These are phyloP conservation scores for Tragelaphus strepsiceros DNA, from an alignment of 2,113 vertebrate species.

Conservation along the genomic window DNA sequence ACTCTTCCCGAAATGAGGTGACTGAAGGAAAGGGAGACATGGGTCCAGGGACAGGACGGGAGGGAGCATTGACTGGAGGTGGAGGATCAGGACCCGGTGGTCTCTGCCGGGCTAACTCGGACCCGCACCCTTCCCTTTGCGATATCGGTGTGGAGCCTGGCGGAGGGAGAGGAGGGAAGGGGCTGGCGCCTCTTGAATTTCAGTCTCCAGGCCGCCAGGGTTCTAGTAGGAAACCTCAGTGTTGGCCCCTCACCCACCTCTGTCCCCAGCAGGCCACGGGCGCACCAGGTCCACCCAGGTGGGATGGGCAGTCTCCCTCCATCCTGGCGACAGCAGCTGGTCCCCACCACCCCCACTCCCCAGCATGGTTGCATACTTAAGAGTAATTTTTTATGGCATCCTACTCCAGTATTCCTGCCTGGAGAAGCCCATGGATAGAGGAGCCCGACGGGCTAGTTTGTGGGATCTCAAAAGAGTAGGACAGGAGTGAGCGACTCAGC, in stretches of 20 bases:
- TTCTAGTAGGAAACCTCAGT: background rate
- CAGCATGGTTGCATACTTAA: background rate
- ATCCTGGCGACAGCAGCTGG: background rate
- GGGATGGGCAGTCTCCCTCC: background rate
- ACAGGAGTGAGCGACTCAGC: background rate
- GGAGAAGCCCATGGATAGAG: background rate
- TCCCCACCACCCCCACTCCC: background rate
- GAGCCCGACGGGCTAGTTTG: background rate
- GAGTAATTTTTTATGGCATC: background rate
- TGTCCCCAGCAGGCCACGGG: background rate
- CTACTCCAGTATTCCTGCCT: background rate
- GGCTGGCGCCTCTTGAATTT: background rate
- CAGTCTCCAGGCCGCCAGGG: background rate
- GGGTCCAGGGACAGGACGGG: background rate
- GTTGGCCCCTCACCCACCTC: background rate
- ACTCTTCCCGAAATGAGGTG: background rate
- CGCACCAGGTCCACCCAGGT: background rate
- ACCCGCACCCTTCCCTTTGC: background rate
- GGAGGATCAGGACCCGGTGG: background rate
- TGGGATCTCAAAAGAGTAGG: background rate
- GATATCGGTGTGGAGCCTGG: background rate
- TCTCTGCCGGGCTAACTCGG: background rate
- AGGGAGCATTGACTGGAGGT: background rate
- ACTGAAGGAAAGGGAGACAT: background rate
- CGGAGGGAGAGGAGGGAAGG: background rate